A percentile compares a stretch with the other conserved stretches of the same genome.
Evolutionary conservation across 2,888 invertebrate species (phyloP).

Genomic region (Dryobotodes eremita): DNA sequence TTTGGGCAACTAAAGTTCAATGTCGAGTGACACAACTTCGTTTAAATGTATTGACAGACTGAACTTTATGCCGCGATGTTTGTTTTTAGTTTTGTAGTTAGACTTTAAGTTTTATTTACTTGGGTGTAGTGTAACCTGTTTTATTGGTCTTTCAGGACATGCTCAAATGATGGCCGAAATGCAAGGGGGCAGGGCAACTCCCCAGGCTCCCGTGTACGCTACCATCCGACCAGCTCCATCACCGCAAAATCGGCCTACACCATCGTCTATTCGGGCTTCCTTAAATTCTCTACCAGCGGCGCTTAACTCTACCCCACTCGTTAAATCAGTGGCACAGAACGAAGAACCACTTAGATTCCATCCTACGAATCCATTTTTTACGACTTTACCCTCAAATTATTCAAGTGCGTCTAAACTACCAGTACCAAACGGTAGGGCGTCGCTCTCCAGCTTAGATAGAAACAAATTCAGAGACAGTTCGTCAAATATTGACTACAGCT

Average conservation of each 20-base stretch:
- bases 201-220: constrained; percentile 87
- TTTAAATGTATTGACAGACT: constrained; percentile 59
- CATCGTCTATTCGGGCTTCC: constrained; percentile 78
- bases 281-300: constrained; percentile 81
- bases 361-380: constrained; percentile 89
- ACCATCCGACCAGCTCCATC: constrained; percentile 83
- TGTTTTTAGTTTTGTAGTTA: constrained; percentile 62
- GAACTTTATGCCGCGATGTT: constrained; percentile 62
- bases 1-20: constrained; percentile 65
- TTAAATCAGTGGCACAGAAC: constrained; percentile 78
- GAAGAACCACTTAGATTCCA: constrained; percentile 85
- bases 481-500: constrained; percentile 73
- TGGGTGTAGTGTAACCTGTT: constrained; percentile 47
- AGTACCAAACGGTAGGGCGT: constrained; percentile 83
- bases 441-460: constrained; percentile 83
- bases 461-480: constrained; percentile 79
- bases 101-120: constrained; percentile 57
- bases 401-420: constrained; percentile 87
- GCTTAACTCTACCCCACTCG: constrained; percentile 81
- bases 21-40: constrained; percentile 51
- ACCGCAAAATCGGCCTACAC: constrained; percentile 76
- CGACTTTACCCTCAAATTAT: constrained; percentile 85
- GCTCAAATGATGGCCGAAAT: constrained; percentile 85
- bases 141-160: constrained; percentile 83
- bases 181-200: constrained; percentile 79